These are phyloP conservation scores for Ornithoptera priamus DNA, from an alignment of 2,888 invertebrate species.

Conservation along the genomic window DNA sequence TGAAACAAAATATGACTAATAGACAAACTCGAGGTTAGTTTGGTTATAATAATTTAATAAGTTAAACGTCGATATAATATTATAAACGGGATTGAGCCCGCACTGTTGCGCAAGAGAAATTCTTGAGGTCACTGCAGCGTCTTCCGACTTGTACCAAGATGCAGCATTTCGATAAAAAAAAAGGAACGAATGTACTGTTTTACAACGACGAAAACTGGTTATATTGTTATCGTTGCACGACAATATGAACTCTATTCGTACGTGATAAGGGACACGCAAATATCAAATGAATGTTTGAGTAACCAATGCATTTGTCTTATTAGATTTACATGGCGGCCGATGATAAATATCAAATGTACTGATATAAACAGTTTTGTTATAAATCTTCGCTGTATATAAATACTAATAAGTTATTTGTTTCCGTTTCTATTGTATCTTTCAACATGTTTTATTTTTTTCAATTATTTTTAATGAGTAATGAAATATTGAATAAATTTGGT, in stretches of 20 bases:
- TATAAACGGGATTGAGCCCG: constrained; percentile 42
- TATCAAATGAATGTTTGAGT: constrained; percentile 10
- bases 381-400: neutral
- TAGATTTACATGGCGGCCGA: constrained; percentile 25
- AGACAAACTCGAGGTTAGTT: constrained; percentile 53
- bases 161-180: constrained; percentile 26
- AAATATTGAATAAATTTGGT: too few species aligned
- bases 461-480: too few species aligned
- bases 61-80: constrained; percentile 58
- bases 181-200: constrained; percentile 11
- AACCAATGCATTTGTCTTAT: constrained; percentile 27
- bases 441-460: too few species aligned
- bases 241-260: constrained; percentile 46
- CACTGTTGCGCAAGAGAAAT: constrained; percentile 54
- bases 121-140: constrained; percentile 39
- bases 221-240: constrained; percentile 16
- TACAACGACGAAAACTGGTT: constrained; percentile 9
- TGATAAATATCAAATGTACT: constrained; percentile 24
- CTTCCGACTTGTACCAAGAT: constrained; percentile 35
- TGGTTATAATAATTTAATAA: constrained; percentile 56
- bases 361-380: constrained; percentile 9
- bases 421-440: neutral
- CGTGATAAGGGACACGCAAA: constrained; percentile 30
- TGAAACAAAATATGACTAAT: constrained; percentile 17
- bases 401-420: neutral